phyloP scores from a whole-genome alignment of 2,113 vertebrate species.

The Gopherus evgoodei region DNA sequence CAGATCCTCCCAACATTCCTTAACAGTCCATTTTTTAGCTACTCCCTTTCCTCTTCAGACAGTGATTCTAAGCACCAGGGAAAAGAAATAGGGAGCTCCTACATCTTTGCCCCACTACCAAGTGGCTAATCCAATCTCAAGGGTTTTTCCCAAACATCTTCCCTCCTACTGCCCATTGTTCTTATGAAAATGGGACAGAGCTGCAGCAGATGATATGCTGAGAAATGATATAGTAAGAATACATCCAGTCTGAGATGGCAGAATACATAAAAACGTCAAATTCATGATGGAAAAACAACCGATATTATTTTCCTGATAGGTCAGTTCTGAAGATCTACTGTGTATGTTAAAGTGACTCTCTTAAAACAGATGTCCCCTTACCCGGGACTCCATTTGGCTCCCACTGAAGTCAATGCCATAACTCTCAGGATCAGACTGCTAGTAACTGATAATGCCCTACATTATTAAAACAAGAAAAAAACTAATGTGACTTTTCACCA shows the following conservation, averaged over 20 bases:
- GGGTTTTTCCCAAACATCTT: neutral
- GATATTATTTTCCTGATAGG: neutral
- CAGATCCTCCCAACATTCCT: slow-evolving; percentile 12
- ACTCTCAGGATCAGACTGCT: neutral
- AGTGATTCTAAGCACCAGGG: neutral
- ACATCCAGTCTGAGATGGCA: neutral
- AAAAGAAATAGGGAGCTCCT: neutral
- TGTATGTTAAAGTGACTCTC: neutral
- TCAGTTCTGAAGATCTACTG: neutral
- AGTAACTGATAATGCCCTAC: neutral
- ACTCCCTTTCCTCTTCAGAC: neutral
- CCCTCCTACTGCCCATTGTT: neutral
- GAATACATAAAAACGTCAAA: neutral
- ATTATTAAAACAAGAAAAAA: neutral
- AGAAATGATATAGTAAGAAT: neutral
- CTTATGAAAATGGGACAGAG: neutral
- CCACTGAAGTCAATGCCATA: neutral
- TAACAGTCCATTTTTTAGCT: slow-evolving; percentile 12
- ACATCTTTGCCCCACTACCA: neutral
- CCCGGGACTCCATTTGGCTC: neutral
- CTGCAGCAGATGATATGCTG: neutral
- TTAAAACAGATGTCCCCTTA: neutral
- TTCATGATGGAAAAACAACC: neutral
- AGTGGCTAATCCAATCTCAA: neutral
- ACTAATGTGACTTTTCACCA: neutral